These are phyloP conservation scores for Loris lydekkerianus DNA, from an alignment of 2,797 vertebrate species.

Conservation along the genomic window DNA sequence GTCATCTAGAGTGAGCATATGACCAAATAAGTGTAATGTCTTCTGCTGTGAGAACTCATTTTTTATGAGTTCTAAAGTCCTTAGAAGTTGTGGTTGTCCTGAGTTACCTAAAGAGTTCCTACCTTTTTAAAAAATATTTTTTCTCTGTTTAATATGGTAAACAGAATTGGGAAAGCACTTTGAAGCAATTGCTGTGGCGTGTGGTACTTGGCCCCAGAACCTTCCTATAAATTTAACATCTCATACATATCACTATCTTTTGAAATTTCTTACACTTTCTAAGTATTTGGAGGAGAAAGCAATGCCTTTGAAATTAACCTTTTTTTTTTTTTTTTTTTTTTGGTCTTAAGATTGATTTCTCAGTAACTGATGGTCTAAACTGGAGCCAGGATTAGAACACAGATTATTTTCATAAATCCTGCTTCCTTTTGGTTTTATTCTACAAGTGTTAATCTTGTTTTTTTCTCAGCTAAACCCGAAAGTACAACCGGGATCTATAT, in stretches of 20 bases:
- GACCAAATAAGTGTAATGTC: not conserved
- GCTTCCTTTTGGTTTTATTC: not conserved
- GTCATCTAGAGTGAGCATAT: not conserved
- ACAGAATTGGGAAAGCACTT: not conserved
- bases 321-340: not conserved
- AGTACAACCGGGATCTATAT: not conserved
- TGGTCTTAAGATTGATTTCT: not conserved
- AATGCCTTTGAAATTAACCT: slow-evolving; percentile 31
- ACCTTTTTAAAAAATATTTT: not conserved
- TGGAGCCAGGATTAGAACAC: not conserved
- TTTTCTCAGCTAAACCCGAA: not conserved
- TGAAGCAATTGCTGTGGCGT: not conserved
- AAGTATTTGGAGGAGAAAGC: not conserved
- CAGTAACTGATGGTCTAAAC: not conserved
- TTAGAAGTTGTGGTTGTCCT: not conserved
- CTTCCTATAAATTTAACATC: not conserved
- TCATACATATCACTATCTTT: not conserved
- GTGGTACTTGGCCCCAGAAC: not conserved
- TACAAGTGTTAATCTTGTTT: not conserved
- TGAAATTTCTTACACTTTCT: not conserved
- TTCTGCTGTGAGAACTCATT: not conserved
- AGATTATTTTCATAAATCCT: not conserved
- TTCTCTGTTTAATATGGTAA: not conserved
- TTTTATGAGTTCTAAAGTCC: no score
- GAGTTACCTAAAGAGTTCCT: not conserved